Evolutionary conservation across 2,797 vertebrate genomes (phyloP).

Genomic region (Phataginus tricuspis): DNA sequence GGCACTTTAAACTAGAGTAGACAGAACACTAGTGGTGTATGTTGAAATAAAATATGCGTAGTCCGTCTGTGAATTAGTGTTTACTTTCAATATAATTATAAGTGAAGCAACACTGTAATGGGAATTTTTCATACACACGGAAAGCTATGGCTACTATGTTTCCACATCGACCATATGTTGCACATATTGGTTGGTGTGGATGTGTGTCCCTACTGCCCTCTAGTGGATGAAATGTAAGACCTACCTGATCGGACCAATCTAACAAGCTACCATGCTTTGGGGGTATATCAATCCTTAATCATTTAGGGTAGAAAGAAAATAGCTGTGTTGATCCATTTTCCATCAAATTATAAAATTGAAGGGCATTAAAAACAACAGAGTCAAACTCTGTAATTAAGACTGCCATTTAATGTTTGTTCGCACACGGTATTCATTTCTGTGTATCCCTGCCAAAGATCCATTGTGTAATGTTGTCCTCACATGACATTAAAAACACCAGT

Average conservation of each 20-base stretch:
- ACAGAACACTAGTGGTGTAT: constrained; percentile 77
- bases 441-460: constrained; percentile 82
- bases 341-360: constrained; percentile 84
- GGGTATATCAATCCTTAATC: constrained; percentile 81
- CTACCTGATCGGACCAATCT: constrained; percentile 74
- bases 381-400: constrained; percentile 83
- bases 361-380: constrained; percentile 84
- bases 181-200: constrained; percentile 79
- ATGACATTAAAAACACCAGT: constrained; percentile 84
- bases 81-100: constrained; percentile 84
- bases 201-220: constrained; percentile 81
- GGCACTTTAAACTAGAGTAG: constrained; percentile 72
- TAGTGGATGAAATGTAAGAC: constrained; percentile 80
- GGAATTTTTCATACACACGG: constrained; percentile 80
- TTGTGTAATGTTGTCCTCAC: constrained; percentile 84
- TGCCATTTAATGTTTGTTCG: constrained; percentile 84
- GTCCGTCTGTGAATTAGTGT: constrained; percentile 82
- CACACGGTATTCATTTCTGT: constrained; percentile 84
- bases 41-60: constrained; percentile 81
- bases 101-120: constrained; percentile 82
- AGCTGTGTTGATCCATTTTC: constrained; percentile 83
- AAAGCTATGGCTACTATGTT: constrained; percentile 83
- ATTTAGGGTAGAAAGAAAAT: constrained; percentile 81
- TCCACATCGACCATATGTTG: constrained; percentile 81
- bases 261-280: constrained; percentile 55